phyloP scores from a whole-genome alignment of 2,888 invertebrate genomes.

The Drosophila paracracens region DNA sequence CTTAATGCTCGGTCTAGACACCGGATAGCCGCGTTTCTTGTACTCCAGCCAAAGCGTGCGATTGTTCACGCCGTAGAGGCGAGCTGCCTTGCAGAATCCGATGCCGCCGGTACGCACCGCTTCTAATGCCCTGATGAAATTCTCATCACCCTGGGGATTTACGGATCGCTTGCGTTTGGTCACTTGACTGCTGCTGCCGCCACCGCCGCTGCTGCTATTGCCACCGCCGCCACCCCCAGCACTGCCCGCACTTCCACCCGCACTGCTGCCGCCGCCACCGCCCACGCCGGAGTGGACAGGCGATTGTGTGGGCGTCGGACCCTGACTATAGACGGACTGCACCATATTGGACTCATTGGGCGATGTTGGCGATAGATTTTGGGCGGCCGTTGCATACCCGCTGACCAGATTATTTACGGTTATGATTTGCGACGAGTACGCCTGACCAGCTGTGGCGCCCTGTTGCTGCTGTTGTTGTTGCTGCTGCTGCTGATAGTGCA shows the following conservation, averaged over 20 bases:
- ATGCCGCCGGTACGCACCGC: conserved; percentile 93
- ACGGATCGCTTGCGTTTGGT: conserved; percentile 90
- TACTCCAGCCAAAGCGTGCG: conserved; percentile 94
- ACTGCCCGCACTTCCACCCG: conserved; percentile 74
- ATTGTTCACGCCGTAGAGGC: conserved; percentile 94
- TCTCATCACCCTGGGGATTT: conserved; percentile 93
- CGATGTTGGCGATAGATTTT: conserved; percentile 87
- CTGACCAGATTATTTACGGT: conserved; percentile 86
- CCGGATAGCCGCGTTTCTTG: conserved; percentile 93
- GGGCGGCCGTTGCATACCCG: conserved; percentile 84
- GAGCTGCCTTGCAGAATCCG: conserved; percentile 94
- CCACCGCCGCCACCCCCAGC: conserved; percentile 59
- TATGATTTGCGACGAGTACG: conserved; percentile 85
- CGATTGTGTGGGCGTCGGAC: conserved; percentile 85
- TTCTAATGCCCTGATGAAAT: conserved; percentile 92
- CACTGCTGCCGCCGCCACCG: conserved; percentile 82
- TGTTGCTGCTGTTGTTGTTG: conserved; percentile 77
- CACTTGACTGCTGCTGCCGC: conserved; percentile 60
- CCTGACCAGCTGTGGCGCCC: conserved; percentile 73
- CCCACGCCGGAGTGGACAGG: conserved; percentile 82
- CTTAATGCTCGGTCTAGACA: conserved; percentile 91
- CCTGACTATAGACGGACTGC: conserved; percentile 86
- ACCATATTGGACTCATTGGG: conserved; percentile 86
- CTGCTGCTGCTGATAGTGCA: conserved; percentile 72
- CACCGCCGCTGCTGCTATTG: conserved; percentile 50